These are phyloP conservation scores for Darevskia mixta DNA, from an alignment of 2,797 vertebrate genomes.

Conservation along the genomic window DNA sequence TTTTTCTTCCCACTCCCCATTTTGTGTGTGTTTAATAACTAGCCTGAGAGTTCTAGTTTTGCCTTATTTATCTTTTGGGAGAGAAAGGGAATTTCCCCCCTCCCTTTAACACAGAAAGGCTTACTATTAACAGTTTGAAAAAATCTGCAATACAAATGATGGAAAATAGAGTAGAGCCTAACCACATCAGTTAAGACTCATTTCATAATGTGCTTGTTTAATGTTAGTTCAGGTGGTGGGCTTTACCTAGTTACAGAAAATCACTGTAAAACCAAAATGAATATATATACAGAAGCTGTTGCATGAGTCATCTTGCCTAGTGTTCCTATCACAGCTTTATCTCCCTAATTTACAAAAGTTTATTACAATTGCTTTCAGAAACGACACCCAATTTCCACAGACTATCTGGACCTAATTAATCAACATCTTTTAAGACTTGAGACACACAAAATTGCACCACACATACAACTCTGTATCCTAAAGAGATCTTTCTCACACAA, in stretches of 20 bases:
- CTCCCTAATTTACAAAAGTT: conserved; percentile 6
- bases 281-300: background rate
- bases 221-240: background rate
- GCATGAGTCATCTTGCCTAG: background rate
- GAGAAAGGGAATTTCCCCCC: background rate
- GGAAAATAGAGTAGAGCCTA: background rate
- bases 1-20: background rate
- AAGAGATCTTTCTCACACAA: conserved; percentile 10
- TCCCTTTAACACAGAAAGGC: background rate
- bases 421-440: background rate
- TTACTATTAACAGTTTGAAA: background rate
- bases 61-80: background rate
- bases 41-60: background rate
- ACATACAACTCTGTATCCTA: background rate
- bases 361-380: conserved; percentile 7
- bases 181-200: background rate
- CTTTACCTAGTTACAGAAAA: background rate
- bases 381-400: conserved; percentile 12
- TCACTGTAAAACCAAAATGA: background rate
- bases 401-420: conserved; percentile 1
- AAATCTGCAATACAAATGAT: background rate
- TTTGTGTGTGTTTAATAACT: background rate
- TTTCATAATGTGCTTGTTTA: background rate
- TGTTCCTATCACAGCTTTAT: background rate
- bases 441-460: background rate